These are phyloP conservation scores for Ichneumoninae sp. DNA, from an alignment of 2,888 invertebrate genomes.

Conservation along the genomic window DNA sequence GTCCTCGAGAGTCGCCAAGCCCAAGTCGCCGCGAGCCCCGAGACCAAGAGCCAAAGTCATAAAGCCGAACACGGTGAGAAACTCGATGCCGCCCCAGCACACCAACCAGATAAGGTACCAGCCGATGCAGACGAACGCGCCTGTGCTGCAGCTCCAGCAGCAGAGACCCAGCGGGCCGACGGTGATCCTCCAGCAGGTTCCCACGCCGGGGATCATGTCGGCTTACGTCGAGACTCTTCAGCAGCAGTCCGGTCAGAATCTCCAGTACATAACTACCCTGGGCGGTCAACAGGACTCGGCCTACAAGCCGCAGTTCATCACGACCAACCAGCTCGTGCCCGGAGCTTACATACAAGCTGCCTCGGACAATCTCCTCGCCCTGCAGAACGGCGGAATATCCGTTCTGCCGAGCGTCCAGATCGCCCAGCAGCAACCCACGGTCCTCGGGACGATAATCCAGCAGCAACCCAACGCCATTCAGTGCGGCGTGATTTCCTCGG, in stretches of 20 bases:
- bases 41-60: conserved; percentile 76
- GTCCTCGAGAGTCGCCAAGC: conserved; percentile 72
- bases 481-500: conserved; percentile 85
- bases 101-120: conserved; percentile 75
- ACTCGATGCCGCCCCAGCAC: conserved; percentile 72
- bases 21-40: conserved; percentile 75
- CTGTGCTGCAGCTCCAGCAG: conserved; percentile 87
- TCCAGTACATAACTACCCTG: conserved; percentile 91
- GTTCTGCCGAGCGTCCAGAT: conserved; percentile 81
- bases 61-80: conserved; percentile 76
- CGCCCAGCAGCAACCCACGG: conserved; percentile 80
- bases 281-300: conserved; percentile 85
- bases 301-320: conserved; percentile 81
- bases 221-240: conserved; percentile 89
- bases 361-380: conserved; percentile 79
- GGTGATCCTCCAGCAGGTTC: conserved; percentile 89
- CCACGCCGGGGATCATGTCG: conserved; percentile 87
- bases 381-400: conserved; percentile 82
- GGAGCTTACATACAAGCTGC: conserved; percentile 82
- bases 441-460: conserved; percentile 84
- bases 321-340: conserved; percentile 80
- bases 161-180: conserved; percentile 86
- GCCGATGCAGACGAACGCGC: conserved; percentile 83
- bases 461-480: conserved; percentile 86
- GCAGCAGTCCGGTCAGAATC: conserved; percentile 89